Evolutionary conservation across 2,888 invertebrate species (phyloP), one percentile per base, ranked within the genome.

Genomic region (Drosophila aldrichi): DNA sequence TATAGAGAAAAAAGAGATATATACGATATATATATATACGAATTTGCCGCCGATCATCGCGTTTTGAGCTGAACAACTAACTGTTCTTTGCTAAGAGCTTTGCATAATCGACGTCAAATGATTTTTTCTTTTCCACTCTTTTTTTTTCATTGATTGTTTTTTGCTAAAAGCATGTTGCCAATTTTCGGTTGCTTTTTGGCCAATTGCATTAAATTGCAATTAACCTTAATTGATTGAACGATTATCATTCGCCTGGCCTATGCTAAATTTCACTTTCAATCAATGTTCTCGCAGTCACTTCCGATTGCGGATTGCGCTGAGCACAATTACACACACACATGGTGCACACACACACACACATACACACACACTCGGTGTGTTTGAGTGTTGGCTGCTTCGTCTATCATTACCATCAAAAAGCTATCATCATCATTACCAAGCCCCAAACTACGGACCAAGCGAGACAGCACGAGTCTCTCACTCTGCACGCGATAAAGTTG

Each of bases 151-250:
- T 32, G 32, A 32, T 46, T 56, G 29, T 68, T 48, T 32, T 38
- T 46, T 49, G 62, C 22, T 14, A 22, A 32, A 20, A 48, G 29
- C 41, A 40, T 54, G 40, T 67, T 56, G 63, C 44, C 60, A 63
- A 70, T 67, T 57, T 77, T 70, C 18, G 48, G 14, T 54, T 54
- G 65, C 49, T 62, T 63, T 63, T 70, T 71, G 67, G 46, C 56
- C 74, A 70, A 70, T 85, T 80, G 79, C 82, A 81, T 82, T 76
- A 85, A 85, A 85, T 70, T 70, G 82, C 75, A 84, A 84, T 84
- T 88, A 84, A 87, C 87, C 84, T 78, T 88, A 88, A 86, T 87
- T 86, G 84, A 88, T 88, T 87, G 87, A 74, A 72, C 84, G 83
- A 86, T 86, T 83, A 84, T 83, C 79, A 81, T 78, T 71, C 54